Conservation (phyloP, 1,140 invertebrate genomes). For the Danaus melanippus region DNA sequence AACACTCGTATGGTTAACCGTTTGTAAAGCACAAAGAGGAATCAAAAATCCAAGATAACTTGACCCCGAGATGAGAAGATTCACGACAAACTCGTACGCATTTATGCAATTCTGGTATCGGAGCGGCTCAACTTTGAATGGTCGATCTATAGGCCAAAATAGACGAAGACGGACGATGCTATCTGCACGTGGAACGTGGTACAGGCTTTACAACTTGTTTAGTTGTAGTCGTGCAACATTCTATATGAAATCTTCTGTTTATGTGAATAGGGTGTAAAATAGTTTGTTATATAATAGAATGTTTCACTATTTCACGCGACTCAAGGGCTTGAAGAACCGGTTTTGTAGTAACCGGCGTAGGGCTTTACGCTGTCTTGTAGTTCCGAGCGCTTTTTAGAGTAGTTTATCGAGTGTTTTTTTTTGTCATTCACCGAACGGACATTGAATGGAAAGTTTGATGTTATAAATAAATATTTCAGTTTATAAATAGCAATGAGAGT, state of each 20-base stretch:
- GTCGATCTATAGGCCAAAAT: conserved; percentile 35
- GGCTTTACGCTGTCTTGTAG: conserved; percentile 37
- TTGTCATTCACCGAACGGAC: conserved; percentile 20
- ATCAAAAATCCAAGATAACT: conserved; percentile 16
- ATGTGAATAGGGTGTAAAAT: conserved; percentile 11
- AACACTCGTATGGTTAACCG: no score
- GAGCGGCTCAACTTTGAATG: conserved; percentile 16
- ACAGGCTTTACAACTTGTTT: conserved; percentile 9
- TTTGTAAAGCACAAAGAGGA: conserved; percentile 19
- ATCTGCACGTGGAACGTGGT: conserved; percentile 50
- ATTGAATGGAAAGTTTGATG: conserved; percentile 16
- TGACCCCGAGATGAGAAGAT: conserved; percentile 12
- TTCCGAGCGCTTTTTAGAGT: conserved; percentile 13
- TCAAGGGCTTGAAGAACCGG: conserved; percentile 45
- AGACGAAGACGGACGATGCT: conserved; percentile 55
- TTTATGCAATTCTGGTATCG: conserved; percentile 20
- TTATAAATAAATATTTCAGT: conserved; percentile 2
- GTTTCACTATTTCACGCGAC: conserved; percentile 13
- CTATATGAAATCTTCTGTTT: conserved; percentile 2
- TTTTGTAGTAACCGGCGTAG: conserved; percentile 54
- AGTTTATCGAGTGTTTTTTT: conserved; percentile 24
- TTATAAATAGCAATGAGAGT: neutral
- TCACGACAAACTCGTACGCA: conserved; percentile 13
- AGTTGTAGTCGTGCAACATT: conserved; percentile 8
- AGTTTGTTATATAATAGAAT: conserved; percentile 9